Conservation (phyloP, 2,797 vertebrate genomes). For the Urocyon cinereoargenteus region DNA sequence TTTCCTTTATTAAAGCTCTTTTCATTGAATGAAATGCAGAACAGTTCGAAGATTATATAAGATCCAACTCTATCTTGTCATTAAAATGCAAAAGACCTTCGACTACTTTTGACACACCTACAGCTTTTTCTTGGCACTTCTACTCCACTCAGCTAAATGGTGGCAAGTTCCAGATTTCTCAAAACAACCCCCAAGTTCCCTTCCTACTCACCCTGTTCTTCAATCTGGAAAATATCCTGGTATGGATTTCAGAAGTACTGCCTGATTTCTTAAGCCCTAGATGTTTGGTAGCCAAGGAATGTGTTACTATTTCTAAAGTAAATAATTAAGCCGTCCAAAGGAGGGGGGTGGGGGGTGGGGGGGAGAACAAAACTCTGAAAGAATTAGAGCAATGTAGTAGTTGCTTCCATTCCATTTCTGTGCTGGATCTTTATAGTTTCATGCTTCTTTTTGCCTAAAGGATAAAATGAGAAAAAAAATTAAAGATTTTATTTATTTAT, state of each 20-base stretch:
- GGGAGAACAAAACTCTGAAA: not conserved
- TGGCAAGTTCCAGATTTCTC: not conserved
- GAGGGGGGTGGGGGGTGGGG: too few species aligned
- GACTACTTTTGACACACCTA: not conserved
- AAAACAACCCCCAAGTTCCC: not conserved
- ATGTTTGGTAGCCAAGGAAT: slow-evolving; percentile 11
- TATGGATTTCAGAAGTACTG: not conserved
- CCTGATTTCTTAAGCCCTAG: not conserved
- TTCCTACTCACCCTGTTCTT: not conserved
- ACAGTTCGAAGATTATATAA: not conserved
- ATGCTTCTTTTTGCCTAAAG: not conserved
- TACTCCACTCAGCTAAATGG: not conserved
- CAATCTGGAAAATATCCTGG: not conserved
- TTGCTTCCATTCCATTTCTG: not conserved
- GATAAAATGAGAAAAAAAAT: not conserved
- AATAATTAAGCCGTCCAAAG: not conserved
- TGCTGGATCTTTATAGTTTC: not conserved
- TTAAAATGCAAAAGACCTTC: not conserved
- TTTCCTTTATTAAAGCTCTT: slow-evolving; percentile 20
- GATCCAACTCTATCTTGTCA: not conserved
- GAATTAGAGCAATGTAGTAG: not conserved
- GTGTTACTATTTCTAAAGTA: slow-evolving; percentile 57
- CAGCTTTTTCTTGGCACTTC: not conserved
- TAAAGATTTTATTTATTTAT: too few species aligned
- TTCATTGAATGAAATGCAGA: not conserved